Conservation (phyloP, 30 jellyfish, hydroid and myxozoan genomes). For the Hydractinia symbiolongicarpus region DNA sequence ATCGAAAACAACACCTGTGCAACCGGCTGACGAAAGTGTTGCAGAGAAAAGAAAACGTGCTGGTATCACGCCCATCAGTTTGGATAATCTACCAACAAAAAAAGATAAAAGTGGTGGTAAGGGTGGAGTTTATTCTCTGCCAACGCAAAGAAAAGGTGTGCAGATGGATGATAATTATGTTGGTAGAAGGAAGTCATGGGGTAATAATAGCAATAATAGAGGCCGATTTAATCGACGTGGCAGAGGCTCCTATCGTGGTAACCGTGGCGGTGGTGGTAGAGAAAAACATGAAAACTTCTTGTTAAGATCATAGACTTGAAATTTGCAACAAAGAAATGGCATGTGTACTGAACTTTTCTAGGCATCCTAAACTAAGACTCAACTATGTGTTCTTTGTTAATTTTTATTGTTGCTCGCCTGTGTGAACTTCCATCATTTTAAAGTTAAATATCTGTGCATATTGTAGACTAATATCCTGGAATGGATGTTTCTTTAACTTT, state of each 20-base stretch:
- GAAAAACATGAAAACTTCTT: conserved; percentile 66
- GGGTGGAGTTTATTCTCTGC: conserved; percentile 54
- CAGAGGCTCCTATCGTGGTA: conserved; percentile 39
- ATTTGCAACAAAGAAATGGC: background rate
- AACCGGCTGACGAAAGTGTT: conserved; percentile 35
- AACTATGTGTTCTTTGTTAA: no score
- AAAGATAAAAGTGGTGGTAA: conserved; percentile 40
- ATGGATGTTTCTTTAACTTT: no score
- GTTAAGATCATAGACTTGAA: conserved; percentile 24
- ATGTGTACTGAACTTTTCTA: background rate
- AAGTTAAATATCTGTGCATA: no score
- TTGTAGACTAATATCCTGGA: no score
- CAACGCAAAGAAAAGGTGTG: conserved; percentile 68
- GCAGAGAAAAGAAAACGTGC: conserved; percentile 83
- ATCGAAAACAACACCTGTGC: conserved; percentile 45
- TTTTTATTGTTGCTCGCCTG: no score
- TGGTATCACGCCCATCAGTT: conserved; percentile 92
- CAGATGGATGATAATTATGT: conserved; percentile 20
- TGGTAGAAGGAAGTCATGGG: conserved; percentile 18
- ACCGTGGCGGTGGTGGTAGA: conserved; percentile 51
- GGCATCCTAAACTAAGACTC: background rate
- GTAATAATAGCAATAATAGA: conserved; percentile 37
- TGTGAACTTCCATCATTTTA: no score
- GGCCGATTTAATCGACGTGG: conserved; percentile 19
- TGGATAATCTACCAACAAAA: conserved; percentile 62